These are phyloP conservation scores for Pimephales promelas DNA, from an alignment of 2,113 vertebrate genomes.

Conservation along the genomic window DNA sequence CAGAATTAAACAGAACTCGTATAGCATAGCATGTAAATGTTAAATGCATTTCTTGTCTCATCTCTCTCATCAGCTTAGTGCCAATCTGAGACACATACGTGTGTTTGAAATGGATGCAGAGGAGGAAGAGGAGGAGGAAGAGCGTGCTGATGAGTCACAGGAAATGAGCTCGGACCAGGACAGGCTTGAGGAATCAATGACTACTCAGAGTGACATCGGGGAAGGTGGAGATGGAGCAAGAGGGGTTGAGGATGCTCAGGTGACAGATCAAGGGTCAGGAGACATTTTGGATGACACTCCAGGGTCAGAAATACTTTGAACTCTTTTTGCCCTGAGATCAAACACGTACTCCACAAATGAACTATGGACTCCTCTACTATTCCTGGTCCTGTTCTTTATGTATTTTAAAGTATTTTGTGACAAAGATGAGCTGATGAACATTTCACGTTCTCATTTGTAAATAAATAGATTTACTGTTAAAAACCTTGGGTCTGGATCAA, in stretches of 20 bases:
- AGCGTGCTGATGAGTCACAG: slow-evolving; percentile 79
- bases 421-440: neutral
- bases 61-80: slow-evolving; percentile 81
- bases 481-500: neutral
- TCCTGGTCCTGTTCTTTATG: neutral
- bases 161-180: slow-evolving; percentile 76
- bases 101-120: slow-evolving; percentile 99
- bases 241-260: slow-evolving; percentile 40
- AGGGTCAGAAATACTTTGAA: slow-evolving; percentile 55
- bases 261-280: slow-evolving; percentile 47
- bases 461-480: slow-evolving; percentile 17
- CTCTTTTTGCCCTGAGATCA: neutral
- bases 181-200: slow-evolving; percentile 68
- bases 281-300: slow-evolving; percentile 63
- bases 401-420: neutral
- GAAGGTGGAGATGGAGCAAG: slow-evolving; percentile 48
- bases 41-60: neutral
- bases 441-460: slow-evolving; percentile 11
- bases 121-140: slow-evolving; percentile 86
- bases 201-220: slow-evolving; percentile 57
- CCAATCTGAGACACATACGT: slow-evolving; percentile 90
- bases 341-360: neutral
- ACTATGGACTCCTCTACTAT: neutral
- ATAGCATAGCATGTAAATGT: neutral
- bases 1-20: neutral